Base-by-base conservation (phyloP, 2,888 invertebrate genomes). In the Diarsia mendica region DNA sequence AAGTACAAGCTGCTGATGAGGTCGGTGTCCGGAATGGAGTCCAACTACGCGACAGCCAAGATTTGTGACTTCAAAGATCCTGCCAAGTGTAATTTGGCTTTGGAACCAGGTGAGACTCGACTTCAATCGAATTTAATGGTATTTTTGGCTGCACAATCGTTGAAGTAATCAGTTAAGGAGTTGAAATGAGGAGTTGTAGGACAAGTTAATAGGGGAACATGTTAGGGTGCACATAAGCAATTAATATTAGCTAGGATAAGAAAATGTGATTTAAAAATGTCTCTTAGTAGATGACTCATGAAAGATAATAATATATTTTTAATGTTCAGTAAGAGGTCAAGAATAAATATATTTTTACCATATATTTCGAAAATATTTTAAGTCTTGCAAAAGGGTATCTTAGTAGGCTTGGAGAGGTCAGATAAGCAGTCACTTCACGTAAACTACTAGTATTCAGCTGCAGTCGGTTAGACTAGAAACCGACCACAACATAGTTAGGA, bases 41-140 rank as follows among this genome's bases (percentile, higher is more conserved):
- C 97, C 0, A 97, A 98, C 83, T 98, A 98, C 89, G 97, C 98
- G 0, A 98, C 97, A 18, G 97, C 98, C 0, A 98, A 98, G 92
- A 97, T 98, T 28, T 98, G 98, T 89, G 97, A 97, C n/a, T 98
- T 94, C 86, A 97, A 97, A 58, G 94, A 98, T 82, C 89, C 91
- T 0, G 93, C 90, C 0, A 98, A 97, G 84, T 98, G 98, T 87
- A 97, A 98, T 89, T 93, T 98, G 39, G 92, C 97, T 20, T 94
- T 98, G 58, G 98, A 98, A 89, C 98, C 98, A 80, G 98, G 97
- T 97, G 91, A 92, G 89, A n/a, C 46, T 60, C 1, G 3, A 28
- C 2, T 63, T n/a, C 0, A 9, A 28, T 60, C 18, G 3, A 58
- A 15, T 28, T 28, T n/a, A 11, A 3, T 28, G 8, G 13, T 3